Conservation (phyloP, 2,113 vertebrate genomes). For the Bothrops jararaca region DNA sequence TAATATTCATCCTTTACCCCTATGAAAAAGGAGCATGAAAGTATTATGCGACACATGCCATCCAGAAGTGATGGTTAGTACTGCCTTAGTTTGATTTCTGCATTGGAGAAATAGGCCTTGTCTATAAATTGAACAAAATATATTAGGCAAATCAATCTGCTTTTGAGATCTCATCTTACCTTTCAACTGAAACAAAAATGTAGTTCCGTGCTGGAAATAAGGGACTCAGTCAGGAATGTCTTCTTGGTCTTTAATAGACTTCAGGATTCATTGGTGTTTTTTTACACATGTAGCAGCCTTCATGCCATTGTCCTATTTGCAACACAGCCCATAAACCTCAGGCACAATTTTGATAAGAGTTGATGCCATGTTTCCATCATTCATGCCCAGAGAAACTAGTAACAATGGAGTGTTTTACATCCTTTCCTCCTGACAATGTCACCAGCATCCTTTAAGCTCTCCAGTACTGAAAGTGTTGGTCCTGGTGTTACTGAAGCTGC, state of each 20-base stretch:
- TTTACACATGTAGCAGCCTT: background rate
- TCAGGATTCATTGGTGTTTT: background rate
- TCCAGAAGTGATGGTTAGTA: background rate
- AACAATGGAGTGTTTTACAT: background rate
- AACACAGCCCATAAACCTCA: background rate
- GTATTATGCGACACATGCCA: background rate
- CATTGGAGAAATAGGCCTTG: background rate
- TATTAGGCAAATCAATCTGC: background rate
- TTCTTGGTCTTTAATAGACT: background rate
- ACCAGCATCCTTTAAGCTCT: background rate
- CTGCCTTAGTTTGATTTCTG: background rate
- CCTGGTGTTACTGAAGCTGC: background rate
- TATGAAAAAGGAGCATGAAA: background rate
- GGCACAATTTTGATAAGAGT: background rate
- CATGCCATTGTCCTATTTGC: background rate
- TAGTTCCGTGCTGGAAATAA: background rate
- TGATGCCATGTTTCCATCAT: background rate
- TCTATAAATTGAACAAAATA: background rate
- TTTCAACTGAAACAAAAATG: background rate
- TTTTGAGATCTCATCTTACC: background rate
- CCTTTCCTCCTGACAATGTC: background rate
- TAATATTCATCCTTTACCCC: background rate
- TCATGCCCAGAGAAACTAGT: background rate
- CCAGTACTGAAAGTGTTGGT: background rate
- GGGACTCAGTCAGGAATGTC: background rate